phyloP scores from a whole-genome alignment of 2,888 invertebrate genomes.

The Phyllotreta cruciferae region DNA sequence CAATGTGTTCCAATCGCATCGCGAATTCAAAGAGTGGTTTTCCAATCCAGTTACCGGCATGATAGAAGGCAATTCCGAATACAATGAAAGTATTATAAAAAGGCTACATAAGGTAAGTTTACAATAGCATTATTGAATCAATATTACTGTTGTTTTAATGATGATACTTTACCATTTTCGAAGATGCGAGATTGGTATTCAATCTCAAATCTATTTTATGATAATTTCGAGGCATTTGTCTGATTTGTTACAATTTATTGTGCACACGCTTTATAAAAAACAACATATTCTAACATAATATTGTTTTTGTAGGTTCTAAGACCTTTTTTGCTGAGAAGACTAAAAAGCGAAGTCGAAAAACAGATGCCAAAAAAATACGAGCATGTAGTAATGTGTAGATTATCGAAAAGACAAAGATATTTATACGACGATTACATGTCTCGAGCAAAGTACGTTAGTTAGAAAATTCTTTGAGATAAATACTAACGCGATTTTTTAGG shows the following conservation, averaged over 20 bases:
- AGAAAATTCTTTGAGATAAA: not conserved
- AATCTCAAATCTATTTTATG: constrained; percentile 45
- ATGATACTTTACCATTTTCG: constrained; percentile 45
- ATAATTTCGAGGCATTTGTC: constrained; percentile 54
- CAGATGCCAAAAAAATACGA: constrained; percentile 98
- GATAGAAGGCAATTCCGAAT: constrained; percentile 92
- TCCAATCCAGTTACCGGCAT: constrained; percentile 95
- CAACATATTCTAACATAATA: not conserved
- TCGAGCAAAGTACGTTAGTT: constrained; percentile 79
- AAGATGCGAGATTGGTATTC: constrained; percentile 50
- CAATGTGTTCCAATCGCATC: constrained; percentile 93
- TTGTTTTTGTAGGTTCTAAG: constrained; percentile 73
- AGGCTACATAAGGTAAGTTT: constrained; percentile 82
- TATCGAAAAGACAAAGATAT: constrained; percentile 95
- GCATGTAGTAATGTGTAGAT: constrained; percentile 90
- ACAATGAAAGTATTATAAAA: constrained; percentile 87
- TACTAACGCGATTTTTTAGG: constrained; percentile 61
- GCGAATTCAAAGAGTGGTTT: constrained; percentile 98
- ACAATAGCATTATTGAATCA: constrained; percentile 10
- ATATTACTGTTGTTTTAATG: constrained; percentile 29
- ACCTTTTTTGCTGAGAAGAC: constrained; percentile 89
- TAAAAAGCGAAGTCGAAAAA: constrained; percentile 95
- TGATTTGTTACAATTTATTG: constrained; percentile 46
- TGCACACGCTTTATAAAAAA: no score
- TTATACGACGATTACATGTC: constrained; percentile 99